Conservation (phyloP, 2,888 invertebrate species). For the Tupiocoris notatus region DNA sequence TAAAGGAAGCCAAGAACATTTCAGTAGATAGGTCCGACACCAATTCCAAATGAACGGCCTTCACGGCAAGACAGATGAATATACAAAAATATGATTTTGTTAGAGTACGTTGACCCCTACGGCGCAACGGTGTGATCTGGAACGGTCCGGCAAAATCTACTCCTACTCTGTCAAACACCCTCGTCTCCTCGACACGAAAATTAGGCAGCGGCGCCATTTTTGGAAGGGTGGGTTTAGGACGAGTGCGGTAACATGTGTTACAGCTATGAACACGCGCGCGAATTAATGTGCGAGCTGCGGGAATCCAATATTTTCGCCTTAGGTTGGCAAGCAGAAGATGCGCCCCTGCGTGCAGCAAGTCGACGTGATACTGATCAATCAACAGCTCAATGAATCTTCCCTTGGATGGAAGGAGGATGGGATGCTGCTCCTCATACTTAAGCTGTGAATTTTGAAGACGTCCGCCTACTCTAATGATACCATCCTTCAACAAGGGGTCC, state of each 20-base stretch:
- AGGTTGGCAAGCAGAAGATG: neutral
- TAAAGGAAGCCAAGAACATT: neutral
- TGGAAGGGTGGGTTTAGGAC: neutral
- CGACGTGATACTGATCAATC: neutral
- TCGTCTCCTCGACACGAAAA: neutral
- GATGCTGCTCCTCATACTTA: no score
- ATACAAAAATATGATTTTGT: neutral
- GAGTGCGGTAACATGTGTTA: neutral
- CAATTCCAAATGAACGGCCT: neutral
- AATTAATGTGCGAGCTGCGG: neutral
- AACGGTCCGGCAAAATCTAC: conserved; percentile 1
- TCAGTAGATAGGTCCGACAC: no score
- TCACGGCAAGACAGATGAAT: neutral
- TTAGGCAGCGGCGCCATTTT: neutral
- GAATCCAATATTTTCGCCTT: neutral
- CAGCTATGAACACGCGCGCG: neutral
- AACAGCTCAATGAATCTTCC: neutral
- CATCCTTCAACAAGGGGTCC: no score
- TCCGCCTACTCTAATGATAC: no score
- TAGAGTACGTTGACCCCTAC: neutral
- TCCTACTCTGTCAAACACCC: neutral
- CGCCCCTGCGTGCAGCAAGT: neutral
- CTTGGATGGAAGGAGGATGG: no score
- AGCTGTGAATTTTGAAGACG: no score
- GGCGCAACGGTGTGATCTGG: neutral